Base-by-base conservation (phyloP, 2,797 vertebrate species). In the Sebastes variabilis region DNA sequence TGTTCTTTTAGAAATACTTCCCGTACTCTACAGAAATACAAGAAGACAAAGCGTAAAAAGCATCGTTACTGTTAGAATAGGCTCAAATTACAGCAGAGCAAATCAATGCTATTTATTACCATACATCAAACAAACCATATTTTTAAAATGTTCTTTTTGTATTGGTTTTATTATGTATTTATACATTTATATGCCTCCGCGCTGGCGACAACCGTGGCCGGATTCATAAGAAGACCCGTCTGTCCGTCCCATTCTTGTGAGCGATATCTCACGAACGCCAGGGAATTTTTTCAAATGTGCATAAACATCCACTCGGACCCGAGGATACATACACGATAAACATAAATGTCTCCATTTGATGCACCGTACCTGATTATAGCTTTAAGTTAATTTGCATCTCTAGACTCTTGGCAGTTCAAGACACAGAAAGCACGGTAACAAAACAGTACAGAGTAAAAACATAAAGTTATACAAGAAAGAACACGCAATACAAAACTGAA, bases 121-220 rank as follows among this genome's bases (percentile, higher is more conserved):
- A 25, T 2, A 34, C 4, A 24, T n/a, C 32, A 52, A 60, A 56
- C 52, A 56, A 12, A 8, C 49, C 20, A n/a, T 0, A 52, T 52
- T 52, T 52, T 52, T 20, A 10, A 52, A 52, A 46, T 42, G 22
- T 55, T 32, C 14, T 30, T 74, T 65, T 9, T 56, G 30, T 18
- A 14, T 61, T 34, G 38, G n/a, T 12, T 54, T 59, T 24, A 72
- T 29, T 38, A 66, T n/a, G 24, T 27, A 25, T 18, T 49, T 32
- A 13, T 18, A 8, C 0, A 59, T 27, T 59, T 27, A 0, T 16
- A 56, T 13, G 52, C 52, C n/a, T 22, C 38, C 0, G 38, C 1
- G 38, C 38, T 42, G 38, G 38, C 14, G 1, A 0, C 1, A 42
- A 0, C 38, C 0, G 38, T 42, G 38, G 38, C 38, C 14, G 0